Percentiles rank a stretch among this genome's conserved stretches.
Conservation (phyloP, 2,888 invertebrate species). For the Papilio demoleus region DNA sequence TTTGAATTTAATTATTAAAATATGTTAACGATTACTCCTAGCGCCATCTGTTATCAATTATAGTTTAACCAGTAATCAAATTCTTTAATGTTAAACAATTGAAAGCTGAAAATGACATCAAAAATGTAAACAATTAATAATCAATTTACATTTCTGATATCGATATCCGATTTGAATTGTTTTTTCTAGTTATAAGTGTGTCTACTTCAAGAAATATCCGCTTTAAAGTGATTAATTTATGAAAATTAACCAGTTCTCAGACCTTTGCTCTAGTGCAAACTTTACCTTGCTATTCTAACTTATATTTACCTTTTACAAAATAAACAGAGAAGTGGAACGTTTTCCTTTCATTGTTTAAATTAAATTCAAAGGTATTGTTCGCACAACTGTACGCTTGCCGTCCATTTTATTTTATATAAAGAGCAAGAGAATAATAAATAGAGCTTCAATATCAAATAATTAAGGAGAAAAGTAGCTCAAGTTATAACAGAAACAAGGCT, state of each 20-base stretch:
- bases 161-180: no score
- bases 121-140: no score
- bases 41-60: no score
- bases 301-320: slow-evolving; percentile 22
- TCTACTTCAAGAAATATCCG: no score
- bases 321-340: slow-evolving; percentile 8
- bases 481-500: background rate
- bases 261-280: background rate
- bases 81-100: no score
- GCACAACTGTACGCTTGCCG: background rate
- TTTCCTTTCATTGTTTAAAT: slow-evolving; percentile 27
- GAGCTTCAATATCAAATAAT: background rate
- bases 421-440: background rate
- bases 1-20: no score
- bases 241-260: background rate
- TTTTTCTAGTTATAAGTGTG: no score
- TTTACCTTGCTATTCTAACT: background rate
- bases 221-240: no score
- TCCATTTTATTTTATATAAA: slow-evolving; percentile 20
- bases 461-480: background rate
- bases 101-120: no score
- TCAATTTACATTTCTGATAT: no score
- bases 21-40: no score
- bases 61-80: no score
- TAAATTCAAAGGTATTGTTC: slow-evolving; percentile 30